A percentile compares a stretch with the other conserved stretches of the same genome.
phyloP scores from a whole-genome alignment of 2,888 invertebrate species.

The Caenorhabditis panamensis region DNA sequence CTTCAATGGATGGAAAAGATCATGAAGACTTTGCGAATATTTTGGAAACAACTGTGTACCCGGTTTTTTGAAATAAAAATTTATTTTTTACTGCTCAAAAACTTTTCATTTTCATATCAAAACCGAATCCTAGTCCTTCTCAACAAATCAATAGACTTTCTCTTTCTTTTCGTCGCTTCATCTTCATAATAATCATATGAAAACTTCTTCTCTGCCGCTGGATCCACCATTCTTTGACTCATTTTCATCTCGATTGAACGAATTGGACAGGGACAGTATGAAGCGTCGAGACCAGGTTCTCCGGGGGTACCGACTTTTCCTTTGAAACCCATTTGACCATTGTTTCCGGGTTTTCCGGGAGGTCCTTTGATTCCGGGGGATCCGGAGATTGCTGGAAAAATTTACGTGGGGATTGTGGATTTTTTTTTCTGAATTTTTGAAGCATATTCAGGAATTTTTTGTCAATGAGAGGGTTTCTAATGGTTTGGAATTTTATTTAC shows the following conservation, averaged over 20 bases:
- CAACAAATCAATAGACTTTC: neutral
- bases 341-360: conserved; percentile 14
- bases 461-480: too few relatives aligned
- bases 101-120: too few relatives aligned
- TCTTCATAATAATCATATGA: neutral
- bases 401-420: too few relatives aligned
- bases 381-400: conserved; percentile 31
- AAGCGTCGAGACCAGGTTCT: conserved; percentile 45
- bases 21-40: too few relatives aligned
- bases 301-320: conserved; percentile 24
- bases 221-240: conserved; percentile 31
- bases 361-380: conserved; percentile 29
- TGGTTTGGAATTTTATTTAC: too few relatives aligned
- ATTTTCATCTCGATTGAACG: conserved; percentile 21
- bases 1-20: too few relatives aligned
- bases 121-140: neutral
- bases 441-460: too few relatives aligned
- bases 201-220: conserved; percentile 11
- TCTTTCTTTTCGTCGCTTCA: neutral
- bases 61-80: too few relatives aligned
- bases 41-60: too few relatives aligned
- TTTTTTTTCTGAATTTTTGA: neutral
- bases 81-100: too few relatives aligned
- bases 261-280: conserved; percentile 49
- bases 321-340: conserved; percentile 1